Evolutionary conservation across 2,888 invertebrate genomes (phyloP), one percentile per base, ranked within the genome.

Genomic region (Nemotelus pantherinus): DNA sequence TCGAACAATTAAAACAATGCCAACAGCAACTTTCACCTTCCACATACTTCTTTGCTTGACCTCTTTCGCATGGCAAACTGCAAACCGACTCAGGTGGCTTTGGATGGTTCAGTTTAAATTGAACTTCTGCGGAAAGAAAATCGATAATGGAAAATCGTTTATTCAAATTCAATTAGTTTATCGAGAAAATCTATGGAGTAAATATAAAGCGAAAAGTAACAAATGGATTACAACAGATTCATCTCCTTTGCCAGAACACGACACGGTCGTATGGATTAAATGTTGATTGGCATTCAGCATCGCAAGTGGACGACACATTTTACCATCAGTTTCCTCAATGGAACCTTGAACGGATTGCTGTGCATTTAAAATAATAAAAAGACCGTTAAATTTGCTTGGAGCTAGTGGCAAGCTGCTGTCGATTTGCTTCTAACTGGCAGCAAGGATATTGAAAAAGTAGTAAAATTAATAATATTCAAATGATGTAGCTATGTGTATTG

Each of bases 1-100:
- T 92, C 67, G 94, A 92, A 87, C 97, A 96, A 86, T 94, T 94
- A 88, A 94, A 94, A 88, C 96, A 97, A 85, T 95, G 95, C 96
- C 96, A 97, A 86, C 96, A 97, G 87, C 96, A 96, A 86, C 94
- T 94, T 87, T 96, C 96, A 0, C 96, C 96, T 85, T 96, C 96
- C 65, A 96, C 94, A 87, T 95, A 95, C 86, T 95, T 94, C 88
- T 95, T 96, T 79, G 96, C 96, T 87, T 97, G 96, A 0, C 96
- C 96, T 77, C 91, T 89, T 83, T 93, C 93, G 85, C 98, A 98
- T 79, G 95, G 94, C 80, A 94, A 90, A 86, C 95, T 95, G 89
- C 97, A 98, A 67, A 96, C 95, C 3, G 96, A 97, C 84, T 93
- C 93, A 2, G 96, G 97, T 43, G 95, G 93, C 76, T 91, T 90